phyloP scores from a whole-genome alignment of 2,113 vertebrate species.

The Cephalopterus ornatus region DNA sequence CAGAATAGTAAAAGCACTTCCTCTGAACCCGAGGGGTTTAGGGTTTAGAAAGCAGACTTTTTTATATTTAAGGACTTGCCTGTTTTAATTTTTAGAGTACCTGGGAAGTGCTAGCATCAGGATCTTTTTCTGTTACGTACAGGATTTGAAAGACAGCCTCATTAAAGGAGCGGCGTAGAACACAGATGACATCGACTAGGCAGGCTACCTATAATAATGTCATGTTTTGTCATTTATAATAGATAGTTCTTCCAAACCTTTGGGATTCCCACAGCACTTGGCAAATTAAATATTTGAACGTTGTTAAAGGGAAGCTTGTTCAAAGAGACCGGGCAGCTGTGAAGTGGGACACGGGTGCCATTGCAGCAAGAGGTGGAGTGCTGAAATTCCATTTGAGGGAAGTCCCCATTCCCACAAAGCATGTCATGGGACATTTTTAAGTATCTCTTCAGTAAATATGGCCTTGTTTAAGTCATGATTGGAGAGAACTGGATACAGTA shows the following conservation, averaged over 20 bases:
- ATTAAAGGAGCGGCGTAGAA: slow-evolving; percentile 31
- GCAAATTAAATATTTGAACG: slow-evolving; percentile 31
- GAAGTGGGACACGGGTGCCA: not conserved
- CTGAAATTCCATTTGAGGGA: not conserved
- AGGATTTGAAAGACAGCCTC: slow-evolving; percentile 38
- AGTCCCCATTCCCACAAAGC: not conserved
- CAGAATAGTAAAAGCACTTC: slow-evolving; percentile 54
- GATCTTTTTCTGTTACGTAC: slow-evolving; percentile 1
- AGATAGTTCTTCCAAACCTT: slow-evolving; percentile 53
- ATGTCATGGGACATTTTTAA: not conserved
- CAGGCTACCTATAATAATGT: slow-evolving; percentile 59
- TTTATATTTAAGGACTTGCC: slow-evolving; percentile 5
- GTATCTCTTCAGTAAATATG: not conserved
- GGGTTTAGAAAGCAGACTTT: slow-evolving; percentile 5
- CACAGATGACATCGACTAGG: slow-evolving; percentile 39
- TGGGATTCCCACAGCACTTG: slow-evolving; percentile 39
- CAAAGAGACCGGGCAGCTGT: not conserved
- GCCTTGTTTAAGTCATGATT: not conserved
- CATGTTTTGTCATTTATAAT: slow-evolving; percentile 55
- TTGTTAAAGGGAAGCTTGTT: slow-evolving; percentile 22
- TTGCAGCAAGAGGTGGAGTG: not conserved
- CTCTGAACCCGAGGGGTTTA: not conserved
- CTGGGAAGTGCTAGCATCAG: slow-evolving; percentile 39
- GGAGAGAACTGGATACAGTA: not conserved
- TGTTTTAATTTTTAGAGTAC: slow-evolving; percentile 56